Percentiles rank a stretch among this genome's conserved stretches.
phyloP scores from a whole-genome alignment of 2,797 vertebrate species.

The Lutjanus argentimaculatus region DNA sequence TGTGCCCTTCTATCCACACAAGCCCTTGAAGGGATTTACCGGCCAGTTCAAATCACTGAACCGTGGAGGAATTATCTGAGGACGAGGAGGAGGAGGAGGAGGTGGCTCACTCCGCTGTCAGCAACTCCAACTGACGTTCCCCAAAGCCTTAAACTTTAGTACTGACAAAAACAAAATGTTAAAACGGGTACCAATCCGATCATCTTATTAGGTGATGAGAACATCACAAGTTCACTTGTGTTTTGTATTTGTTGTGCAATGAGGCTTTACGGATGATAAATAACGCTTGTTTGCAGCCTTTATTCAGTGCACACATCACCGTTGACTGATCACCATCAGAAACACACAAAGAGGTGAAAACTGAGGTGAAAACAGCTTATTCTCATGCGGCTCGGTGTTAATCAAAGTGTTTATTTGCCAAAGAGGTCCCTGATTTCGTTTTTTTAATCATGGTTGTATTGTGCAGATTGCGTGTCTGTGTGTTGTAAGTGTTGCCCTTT shows the following conservation, averaged over 20 bases:
- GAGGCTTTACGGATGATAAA: no score
- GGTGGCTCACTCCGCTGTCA: conserved; percentile 51
- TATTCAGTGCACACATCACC: neutral
- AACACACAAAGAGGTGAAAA: conserved; percentile 2
- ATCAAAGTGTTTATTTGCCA: conserved; percentile 35
- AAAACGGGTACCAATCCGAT: conserved; percentile 14
- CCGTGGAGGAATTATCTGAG: conserved; percentile 52
- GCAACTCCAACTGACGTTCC: conserved; percentile 43
- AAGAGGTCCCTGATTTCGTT: conserved; percentile 3
- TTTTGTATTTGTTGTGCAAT: no score
- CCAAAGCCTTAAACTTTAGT: conserved; percentile 37
- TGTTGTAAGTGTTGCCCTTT: neutral
- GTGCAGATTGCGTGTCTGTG: conserved; percentile 12
- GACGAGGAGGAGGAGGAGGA: conserved; percentile 26
- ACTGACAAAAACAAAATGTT: conserved; percentile 33
- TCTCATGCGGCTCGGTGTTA: conserved; percentile 3
- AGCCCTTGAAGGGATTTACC: conserved; percentile 65
- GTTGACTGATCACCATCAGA: neutral
- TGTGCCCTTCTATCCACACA: conserved; percentile 37
- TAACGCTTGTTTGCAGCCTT: no score
- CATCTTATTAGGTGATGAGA: no score
- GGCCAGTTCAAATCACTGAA: conserved; percentile 59
- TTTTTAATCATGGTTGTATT: neutral
- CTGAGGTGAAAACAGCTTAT: conserved; percentile 12
- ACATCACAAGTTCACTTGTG: no score